Conservation (phyloP, 2,113 vertebrate species). For the Megaceryle torquata region DNA sequence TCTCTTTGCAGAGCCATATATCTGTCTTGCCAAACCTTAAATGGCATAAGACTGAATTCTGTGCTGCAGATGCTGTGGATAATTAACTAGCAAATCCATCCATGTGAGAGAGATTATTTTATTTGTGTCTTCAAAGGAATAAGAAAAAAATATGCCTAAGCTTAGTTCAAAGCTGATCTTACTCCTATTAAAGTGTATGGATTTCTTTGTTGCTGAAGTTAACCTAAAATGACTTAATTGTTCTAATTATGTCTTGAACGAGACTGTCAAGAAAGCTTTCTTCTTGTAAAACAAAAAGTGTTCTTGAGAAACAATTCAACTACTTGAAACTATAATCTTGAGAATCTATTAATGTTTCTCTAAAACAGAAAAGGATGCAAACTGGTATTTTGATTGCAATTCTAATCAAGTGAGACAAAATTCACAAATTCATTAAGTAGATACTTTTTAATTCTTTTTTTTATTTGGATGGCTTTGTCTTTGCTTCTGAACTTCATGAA, state of each 20-base stretch:
- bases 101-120: slow-evolving; percentile 33
- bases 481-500: not conserved
- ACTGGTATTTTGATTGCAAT: not conserved
- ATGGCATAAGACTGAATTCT: not conserved
- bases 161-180: slow-evolving; percentile 38
- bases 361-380: not conserved
- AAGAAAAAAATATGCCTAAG: not conserved
- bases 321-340: not conserved
- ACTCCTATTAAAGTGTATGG: not conserved
- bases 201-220: slow-evolving; percentile 1
- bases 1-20: not conserved
- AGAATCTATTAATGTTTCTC: not conserved
- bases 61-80: slow-evolving; percentile 10
- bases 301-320: not conserved
- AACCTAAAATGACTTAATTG: slow-evolving; percentile 36
- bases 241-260: slow-evolving; percentile 26
- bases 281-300: not conserved
- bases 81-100: slow-evolving; percentile 37
- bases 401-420: not conserved
- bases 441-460: not conserved
- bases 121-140: slow-evolving; percentile 26
- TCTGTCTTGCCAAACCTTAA: not conserved
- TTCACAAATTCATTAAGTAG: not conserved
- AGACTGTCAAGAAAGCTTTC: not conserved
- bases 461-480: not conserved